phyloP scores from a whole-genome alignment of 2,113 vertebrate genomes.

The Xenopus borealis region DNA sequence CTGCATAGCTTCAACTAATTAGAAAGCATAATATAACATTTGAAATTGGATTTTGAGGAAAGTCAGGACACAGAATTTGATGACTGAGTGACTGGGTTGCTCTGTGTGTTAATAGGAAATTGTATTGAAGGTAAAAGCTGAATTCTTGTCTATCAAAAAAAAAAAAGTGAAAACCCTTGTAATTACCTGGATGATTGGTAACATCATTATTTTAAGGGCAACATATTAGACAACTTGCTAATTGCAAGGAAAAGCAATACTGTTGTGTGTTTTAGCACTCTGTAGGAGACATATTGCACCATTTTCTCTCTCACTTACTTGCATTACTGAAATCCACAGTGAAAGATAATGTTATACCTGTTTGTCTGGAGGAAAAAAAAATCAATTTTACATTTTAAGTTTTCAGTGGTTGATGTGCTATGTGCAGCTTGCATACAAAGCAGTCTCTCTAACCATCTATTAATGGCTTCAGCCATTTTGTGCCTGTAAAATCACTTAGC shows the following conservation, averaged over 20 bases:
- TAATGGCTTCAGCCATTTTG: conserved; percentile 56
- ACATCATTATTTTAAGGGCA: not conserved
- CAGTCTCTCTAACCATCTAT: conserved; percentile 40
- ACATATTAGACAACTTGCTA: conserved; percentile 23
- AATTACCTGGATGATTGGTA: conserved; percentile 3
- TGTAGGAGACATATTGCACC: conserved; percentile 23
- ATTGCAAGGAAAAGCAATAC: not conserved
- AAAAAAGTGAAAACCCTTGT: not conserved
- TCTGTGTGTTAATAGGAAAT: too few species aligned
- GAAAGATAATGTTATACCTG: conserved; percentile 46
- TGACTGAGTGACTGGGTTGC: too few species aligned
- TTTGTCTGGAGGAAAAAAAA: conserved; percentile 50
- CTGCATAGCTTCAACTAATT: too few species aligned
- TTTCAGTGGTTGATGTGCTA: conserved; percentile 49
- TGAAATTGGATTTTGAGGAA: too few species aligned
- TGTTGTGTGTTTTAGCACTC: conserved; percentile 6
- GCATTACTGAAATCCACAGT: conserved; percentile 43
- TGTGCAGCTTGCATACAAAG: conserved; percentile 40
- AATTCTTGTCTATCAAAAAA: not conserved
- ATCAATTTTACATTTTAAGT: conserved; percentile 53
- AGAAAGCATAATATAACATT: too few species aligned
- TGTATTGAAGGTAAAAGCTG: too few species aligned
- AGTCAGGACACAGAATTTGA: too few species aligned
- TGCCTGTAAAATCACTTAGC: conserved; percentile 66
- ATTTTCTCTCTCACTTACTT: conserved; percentile 20